Evolutionary conservation across 2,113 vertebrate genomes (phyloP).

Genomic region (Eretmodus cyanostictus): DNA sequence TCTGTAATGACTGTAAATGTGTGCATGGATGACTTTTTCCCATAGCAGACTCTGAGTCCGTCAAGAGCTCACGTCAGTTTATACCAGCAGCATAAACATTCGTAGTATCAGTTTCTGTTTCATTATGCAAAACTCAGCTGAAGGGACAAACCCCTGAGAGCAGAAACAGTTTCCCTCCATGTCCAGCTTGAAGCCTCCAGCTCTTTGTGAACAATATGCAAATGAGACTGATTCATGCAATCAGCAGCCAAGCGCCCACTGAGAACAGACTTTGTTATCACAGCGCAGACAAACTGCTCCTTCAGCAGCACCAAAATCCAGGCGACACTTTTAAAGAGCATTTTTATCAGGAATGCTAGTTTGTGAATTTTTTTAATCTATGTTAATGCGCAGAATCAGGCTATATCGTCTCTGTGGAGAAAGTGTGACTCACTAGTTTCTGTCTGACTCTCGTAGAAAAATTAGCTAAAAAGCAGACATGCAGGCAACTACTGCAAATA

Average conservation of each 20-base stretch:
- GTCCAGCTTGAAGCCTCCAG: neutral
- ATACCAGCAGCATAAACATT: neutral
- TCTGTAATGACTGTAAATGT: neutral
- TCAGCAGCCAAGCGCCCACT: neutral
- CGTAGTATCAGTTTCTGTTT: neutral
- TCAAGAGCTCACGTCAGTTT: neutral
- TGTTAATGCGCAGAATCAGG: neutral
- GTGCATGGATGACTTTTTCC: neutral
- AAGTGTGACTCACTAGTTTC: neutral
- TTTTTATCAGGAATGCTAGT: neutral
- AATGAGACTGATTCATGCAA: neutral
- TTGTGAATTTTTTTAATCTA: fast-evolving
- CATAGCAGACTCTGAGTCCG: neutral
- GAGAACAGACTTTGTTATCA: neutral
- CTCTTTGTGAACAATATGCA: neutral
- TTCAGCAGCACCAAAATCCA: neutral
- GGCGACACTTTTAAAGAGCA: neutral
- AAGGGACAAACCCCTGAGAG: neutral
- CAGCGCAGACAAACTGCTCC: neutral
- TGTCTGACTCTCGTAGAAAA: neutral
- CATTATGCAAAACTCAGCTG: neutral
- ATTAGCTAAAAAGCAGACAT: neutral
- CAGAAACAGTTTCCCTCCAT: neutral
- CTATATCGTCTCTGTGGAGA: neutral
- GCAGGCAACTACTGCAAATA: neutral